These are phyloP conservation scores for Andrena flavipes DNA, from an alignment of 2,888 invertebrate species.

Conservation along the genomic window DNA sequence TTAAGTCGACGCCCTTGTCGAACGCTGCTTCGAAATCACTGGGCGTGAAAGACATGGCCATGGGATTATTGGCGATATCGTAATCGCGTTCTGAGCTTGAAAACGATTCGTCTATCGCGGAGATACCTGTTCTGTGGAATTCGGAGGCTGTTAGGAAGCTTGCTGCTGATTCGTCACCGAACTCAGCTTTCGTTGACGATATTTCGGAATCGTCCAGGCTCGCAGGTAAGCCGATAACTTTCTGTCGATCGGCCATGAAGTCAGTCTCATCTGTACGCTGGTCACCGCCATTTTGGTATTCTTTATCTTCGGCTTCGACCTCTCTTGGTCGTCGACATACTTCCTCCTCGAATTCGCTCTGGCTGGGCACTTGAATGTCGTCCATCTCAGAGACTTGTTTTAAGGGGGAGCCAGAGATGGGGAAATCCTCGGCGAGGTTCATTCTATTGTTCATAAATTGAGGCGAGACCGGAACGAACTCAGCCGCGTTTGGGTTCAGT, in stretches of 20 bases:
- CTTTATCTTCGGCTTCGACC: constrained; percentile 75
- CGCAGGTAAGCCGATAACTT: constrained; percentile 80
- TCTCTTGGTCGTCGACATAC: constrained; percentile 89
- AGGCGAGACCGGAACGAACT: constrained; percentile 91
- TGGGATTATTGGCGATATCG: constrained; percentile 77
- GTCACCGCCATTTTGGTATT: constrained; percentile 86
- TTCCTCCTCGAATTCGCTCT: constrained; percentile 88
- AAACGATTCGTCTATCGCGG: constrained; percentile 77
- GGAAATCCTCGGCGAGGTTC: constrained; percentile 67
- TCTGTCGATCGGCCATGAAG: constrained; percentile 53
- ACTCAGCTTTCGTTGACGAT: constrained; percentile 86
- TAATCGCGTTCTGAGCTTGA: constrained; percentile 71
- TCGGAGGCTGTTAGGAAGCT: constrained; percentile 79
- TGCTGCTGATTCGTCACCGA: constrained; percentile 85
- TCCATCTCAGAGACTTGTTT: constrained; percentile 88
- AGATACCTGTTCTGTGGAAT: constrained; percentile 76
- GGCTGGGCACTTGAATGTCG: constrained; percentile 87
- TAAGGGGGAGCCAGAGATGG: constrained; percentile 88
- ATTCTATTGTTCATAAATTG: constrained; percentile 67
- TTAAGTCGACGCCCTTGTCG: constrained; percentile 83
- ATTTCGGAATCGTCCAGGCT: constrained; percentile 85
- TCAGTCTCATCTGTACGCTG: constrained; percentile 47
- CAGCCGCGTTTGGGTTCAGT: constrained; percentile 94
- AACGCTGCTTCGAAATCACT: constrained; percentile 77
- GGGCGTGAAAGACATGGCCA: constrained; percentile 81